Conservation (phyloP, 2,888 invertebrate genomes). For the Quadroppia sp. region DNA sequence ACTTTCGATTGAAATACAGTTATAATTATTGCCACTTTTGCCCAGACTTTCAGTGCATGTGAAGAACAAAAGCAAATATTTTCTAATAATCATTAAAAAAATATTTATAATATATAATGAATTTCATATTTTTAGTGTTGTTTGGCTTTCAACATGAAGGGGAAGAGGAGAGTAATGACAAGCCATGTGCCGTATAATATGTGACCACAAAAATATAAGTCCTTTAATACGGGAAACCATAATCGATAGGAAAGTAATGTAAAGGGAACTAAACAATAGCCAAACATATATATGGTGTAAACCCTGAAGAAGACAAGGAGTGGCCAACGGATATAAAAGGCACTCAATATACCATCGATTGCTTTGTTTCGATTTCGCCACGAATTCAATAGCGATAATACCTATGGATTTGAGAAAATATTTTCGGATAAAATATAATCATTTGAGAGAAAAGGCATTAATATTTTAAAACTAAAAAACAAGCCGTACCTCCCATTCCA, state of each 20-base stretch:
- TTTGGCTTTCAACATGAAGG: neutral
- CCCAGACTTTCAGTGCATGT: too few species aligned
- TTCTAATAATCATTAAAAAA: too few species aligned
- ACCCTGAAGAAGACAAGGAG: constrained; percentile 31
- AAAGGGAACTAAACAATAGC: constrained; percentile 47
- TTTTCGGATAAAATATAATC: neutral
- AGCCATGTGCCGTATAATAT: constrained; percentile 47
- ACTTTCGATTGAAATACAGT: too few species aligned
- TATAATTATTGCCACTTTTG: too few species aligned
- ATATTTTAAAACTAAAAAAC: neutral
- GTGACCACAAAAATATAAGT: constrained; percentile 46
- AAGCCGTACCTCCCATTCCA: constrained; percentile 69
- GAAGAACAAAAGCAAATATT: too few species aligned
- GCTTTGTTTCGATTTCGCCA: constrained; percentile 11
- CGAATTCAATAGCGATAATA: constrained; percentile 8
- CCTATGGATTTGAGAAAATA: constrained; percentile 15
- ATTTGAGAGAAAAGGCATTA: neutral
- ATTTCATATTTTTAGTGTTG: neutral
- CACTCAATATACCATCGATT: constrained; percentile 35
- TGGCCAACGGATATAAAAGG: constrained; percentile 37
- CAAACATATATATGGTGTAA: constrained; percentile 44
- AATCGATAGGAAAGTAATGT: constrained; percentile 44
- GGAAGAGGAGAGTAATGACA: constrained; percentile 26
- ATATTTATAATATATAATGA: neutral
- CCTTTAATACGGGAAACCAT: constrained; percentile 42